These are phyloP conservation scores for Trinectes maculatus DNA, from an alignment of 2,113 vertebrate genomes.

Conservation along the genomic window DNA sequence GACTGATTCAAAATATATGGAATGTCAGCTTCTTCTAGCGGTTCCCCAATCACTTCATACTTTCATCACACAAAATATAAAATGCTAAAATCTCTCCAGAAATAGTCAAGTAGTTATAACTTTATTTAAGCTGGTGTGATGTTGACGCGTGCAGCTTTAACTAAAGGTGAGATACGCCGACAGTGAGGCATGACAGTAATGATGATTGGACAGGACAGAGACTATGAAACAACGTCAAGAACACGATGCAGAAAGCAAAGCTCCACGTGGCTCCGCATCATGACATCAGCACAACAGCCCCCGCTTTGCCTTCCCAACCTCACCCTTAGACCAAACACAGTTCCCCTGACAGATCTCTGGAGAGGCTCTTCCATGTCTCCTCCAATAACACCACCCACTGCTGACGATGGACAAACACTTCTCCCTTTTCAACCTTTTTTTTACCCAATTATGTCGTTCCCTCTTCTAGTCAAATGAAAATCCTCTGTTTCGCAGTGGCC, in stretches of 20 bases:
- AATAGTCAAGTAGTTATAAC: no score
- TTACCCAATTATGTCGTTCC: constrained; percentile 13
- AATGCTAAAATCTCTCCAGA: neutral
- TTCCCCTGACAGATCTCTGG: constrained; percentile 30
- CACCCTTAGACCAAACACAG: constrained; percentile 20
- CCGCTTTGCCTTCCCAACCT: neutral
- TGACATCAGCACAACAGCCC: constrained; percentile 44
- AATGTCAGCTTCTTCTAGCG: neutral
- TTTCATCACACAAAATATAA: neutral
- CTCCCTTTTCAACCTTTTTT: constrained; percentile 14
- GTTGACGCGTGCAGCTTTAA: neutral
- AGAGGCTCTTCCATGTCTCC: constrained; percentile 40
- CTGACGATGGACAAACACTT: constrained; percentile 46
- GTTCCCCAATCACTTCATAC: neutral
- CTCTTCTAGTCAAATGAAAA: constrained; percentile 44
- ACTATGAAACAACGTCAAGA: neutral
- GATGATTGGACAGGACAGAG: constrained; percentile 5
- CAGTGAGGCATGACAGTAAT: constrained; percentile 11
- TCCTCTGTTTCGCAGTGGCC: constrained; percentile 53
- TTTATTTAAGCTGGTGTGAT: no score
- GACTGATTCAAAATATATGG: neutral
- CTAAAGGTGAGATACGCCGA: neutral
- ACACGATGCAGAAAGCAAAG: constrained; percentile 11
- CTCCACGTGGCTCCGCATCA: constrained; percentile 47
- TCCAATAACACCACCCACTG: constrained; percentile 43